Conservation (phyloP, 2,888 invertebrate genomes). For the Drosophila meridionalis region DNA sequence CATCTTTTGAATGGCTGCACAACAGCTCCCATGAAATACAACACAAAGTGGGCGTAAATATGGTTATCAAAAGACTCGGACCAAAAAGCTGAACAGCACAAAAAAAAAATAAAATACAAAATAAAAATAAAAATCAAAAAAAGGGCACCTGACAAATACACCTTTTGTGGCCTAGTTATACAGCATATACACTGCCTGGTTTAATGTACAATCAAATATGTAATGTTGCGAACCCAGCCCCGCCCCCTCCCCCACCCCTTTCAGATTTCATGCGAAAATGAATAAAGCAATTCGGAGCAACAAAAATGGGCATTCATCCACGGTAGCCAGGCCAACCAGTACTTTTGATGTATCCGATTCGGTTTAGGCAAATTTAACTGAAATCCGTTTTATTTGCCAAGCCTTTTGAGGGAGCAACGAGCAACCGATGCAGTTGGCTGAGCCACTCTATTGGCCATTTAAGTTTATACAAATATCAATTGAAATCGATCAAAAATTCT, state of each 20-base stretch:
- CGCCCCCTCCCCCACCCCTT: not conserved
- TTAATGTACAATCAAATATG: slow-evolving; percentile 52
- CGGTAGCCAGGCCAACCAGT: slow-evolving; percentile 25
- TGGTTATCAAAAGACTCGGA: slow-evolving; percentile 53
- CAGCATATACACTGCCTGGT: not conserved
- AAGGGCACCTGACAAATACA: slow-evolving; percentile 37
- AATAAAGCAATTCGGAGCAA: slow-evolving; percentile 19
- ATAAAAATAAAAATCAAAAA: slow-evolving; percentile 12
- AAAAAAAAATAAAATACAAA: not conserved
- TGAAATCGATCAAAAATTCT: not conserved
- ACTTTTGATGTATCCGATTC: slow-evolving; percentile 41
- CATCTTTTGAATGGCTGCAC: slow-evolving; percentile 45
- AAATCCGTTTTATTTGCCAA: slow-evolving; percentile 24
- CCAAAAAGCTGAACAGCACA: slow-evolving; percentile 24
- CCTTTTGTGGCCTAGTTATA: slow-evolving; percentile 38
- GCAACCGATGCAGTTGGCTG: not conserved
- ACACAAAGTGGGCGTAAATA: slow-evolving; percentile 51
- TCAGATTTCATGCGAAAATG: slow-evolving; percentile 12
- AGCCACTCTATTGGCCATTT: not conserved
- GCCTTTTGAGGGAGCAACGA: slow-evolving; percentile 8
- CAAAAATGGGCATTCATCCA: slow-evolving; percentile 18
- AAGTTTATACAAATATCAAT: not conserved
- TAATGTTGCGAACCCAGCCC: slow-evolving; percentile 43
- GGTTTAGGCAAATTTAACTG: slow-evolving; percentile 44
- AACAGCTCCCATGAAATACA: slow-evolving; percentile 23